Conservation (phyloP, 2,797 vertebrate species). For the Molossus alvarezi region DNA sequence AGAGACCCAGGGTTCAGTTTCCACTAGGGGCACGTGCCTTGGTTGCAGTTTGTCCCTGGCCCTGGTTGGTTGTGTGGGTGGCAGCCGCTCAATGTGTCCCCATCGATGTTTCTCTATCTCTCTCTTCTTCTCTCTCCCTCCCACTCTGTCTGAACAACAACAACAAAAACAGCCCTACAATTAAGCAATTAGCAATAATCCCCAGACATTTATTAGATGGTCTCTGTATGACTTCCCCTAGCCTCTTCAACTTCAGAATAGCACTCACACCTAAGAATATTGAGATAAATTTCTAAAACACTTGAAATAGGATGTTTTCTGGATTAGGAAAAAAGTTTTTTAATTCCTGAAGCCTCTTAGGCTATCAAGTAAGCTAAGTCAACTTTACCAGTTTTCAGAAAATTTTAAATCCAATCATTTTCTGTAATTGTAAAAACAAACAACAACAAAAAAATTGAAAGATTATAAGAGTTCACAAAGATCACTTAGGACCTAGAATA, state of each 20-base stretch:
- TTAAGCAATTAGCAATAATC: background rate
- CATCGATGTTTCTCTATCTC: no score
- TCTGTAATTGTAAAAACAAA: constrained; percentile 30
- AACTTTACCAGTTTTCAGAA: constrained; percentile 6
- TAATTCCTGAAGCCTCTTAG: constrained; percentile 25
- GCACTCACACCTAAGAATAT: background rate
- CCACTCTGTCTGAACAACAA: no score
- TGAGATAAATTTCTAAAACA: constrained; percentile 1
- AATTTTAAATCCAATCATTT: constrained; percentile 37
- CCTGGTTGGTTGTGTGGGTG: no score
- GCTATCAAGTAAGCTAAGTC: constrained; percentile 13
- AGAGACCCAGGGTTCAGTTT: no score
- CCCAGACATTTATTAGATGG: background rate
- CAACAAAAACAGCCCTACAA: background rate
- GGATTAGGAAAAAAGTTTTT: background rate
- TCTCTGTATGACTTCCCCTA: background rate
- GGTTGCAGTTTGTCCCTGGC: no score
- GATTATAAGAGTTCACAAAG: background rate
- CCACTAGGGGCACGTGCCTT: no score
- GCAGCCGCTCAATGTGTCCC: no score
- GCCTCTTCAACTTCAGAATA: background rate
- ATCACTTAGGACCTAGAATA: background rate
- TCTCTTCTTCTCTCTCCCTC: no score
- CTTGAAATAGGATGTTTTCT: background rate
- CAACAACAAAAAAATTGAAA: background rate